Evolutionary conservation across 2,888 invertebrate genomes (phyloP).

Genomic region (Nephrotoma flavescens): DNA sequence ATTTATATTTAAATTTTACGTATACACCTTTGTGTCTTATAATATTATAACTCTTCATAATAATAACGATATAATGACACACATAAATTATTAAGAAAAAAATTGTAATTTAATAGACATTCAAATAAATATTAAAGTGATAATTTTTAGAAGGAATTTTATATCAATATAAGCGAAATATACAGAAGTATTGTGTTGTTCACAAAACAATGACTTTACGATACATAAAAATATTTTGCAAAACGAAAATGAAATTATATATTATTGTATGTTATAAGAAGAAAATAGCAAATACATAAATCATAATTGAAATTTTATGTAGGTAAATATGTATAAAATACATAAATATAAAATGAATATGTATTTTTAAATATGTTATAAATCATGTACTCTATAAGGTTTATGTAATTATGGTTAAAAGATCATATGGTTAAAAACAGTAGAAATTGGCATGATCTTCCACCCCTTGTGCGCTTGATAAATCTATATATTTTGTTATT

Average conservation of each 20-base stretch:
- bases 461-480: background rate
- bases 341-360: background rate
- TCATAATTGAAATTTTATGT: background rate
- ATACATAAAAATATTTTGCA: background rate
- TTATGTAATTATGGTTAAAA: background rate
- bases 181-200: background rate
- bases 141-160: background rate
- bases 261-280: background rate
- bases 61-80: background rate
- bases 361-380: background rate
- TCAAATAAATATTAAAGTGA: background rate
- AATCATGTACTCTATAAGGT: background rate
- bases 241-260: background rate
- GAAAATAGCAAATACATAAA: background rate
- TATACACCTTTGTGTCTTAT: background rate
- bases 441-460: background rate
- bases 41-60: background rate
- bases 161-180: background rate
- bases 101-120: background rate
- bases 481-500: background rate
- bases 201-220: background rate
- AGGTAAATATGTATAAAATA: background rate
- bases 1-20: background rate
- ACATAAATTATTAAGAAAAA: background rate
- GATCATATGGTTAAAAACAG: background rate